These are phyloP conservation scores for Enteromius argenteus DNA, from an alignment of 2,797 vertebrate genomes.

Conservation along the genomic window DNA sequence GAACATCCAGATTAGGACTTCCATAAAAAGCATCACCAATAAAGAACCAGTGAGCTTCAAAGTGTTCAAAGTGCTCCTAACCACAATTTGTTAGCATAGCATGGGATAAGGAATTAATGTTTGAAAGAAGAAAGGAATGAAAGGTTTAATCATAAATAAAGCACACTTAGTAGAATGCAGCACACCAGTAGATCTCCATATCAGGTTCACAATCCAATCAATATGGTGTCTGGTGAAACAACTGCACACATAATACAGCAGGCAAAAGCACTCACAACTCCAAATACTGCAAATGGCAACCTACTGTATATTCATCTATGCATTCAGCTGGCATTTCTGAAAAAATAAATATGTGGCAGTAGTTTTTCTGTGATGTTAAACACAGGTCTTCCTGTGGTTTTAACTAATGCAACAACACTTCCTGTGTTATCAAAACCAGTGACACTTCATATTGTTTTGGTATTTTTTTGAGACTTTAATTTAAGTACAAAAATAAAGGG, in stretches of 20 bases:
- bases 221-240: not conserved
- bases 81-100: not conserved
- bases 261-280: not conserved
- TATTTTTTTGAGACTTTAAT: not conserved
- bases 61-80: not conserved
- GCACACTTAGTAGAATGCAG: not conserved
- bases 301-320: not conserved
- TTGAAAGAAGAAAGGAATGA: not conserved
- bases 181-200: not conserved
- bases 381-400: not conserved
- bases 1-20: not conserved
- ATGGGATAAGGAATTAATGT: not conserved
- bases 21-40: not conserved
- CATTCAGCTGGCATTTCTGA: not conserved
- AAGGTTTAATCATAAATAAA: not conserved
- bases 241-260: not conserved
- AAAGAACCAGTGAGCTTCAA: not conserved
- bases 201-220: not conserved
- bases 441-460: not conserved
- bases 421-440: not conserved
- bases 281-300: not conserved
- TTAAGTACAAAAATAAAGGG: not conserved
- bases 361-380: not conserved
- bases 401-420: not conserved
- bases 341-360: not conserved